These are phyloP conservation scores for Diarsia dahlii DNA, from an alignment of 2,888 invertebrate species.

Conservation along the genomic window DNA sequence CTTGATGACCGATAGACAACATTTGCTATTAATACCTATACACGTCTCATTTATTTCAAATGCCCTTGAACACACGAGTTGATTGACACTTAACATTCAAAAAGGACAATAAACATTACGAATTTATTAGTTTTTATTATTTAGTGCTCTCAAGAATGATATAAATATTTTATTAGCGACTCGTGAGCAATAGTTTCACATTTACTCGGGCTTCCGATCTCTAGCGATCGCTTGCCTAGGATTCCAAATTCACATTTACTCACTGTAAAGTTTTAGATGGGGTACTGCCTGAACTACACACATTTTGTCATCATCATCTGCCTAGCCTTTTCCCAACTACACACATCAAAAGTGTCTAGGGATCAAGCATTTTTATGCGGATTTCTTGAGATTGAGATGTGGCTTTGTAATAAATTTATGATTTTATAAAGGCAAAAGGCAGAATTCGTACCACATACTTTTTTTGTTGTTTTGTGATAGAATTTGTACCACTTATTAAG, in stretches of 20 bases:
- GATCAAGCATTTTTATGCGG: too few species aligned
- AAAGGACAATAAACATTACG: not conserved
- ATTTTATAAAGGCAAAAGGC: too few species aligned
- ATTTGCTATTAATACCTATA: not conserved
- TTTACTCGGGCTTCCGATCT: not conserved
- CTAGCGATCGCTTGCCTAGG: too few species aligned
- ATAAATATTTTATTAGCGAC: slow-evolving; percentile 1
- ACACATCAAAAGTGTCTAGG: too few species aligned
- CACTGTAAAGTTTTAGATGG: not conserved
- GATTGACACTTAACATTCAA: not conserved
- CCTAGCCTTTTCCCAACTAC: too few species aligned
- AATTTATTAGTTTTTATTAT: not conserved
- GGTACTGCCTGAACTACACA: not conserved
- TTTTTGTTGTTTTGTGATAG: too few species aligned
- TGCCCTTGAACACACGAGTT: slow-evolving; percentile 10
- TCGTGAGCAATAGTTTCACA: not conserved
- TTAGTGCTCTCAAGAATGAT: not conserved
- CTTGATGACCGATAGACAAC: not conserved
- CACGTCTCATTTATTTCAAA: slow-evolving; percentile 1
- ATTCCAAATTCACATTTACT: too few species aligned
- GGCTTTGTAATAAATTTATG: too few species aligned
- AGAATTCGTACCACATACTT: too few species aligned
- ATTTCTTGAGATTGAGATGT: too few species aligned
- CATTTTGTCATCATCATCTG: too few species aligned
- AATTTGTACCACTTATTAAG: too few species aligned